Conservation (phyloP, 2,113 vertebrate genomes). For the Pterophyllum scalare region DNA sequence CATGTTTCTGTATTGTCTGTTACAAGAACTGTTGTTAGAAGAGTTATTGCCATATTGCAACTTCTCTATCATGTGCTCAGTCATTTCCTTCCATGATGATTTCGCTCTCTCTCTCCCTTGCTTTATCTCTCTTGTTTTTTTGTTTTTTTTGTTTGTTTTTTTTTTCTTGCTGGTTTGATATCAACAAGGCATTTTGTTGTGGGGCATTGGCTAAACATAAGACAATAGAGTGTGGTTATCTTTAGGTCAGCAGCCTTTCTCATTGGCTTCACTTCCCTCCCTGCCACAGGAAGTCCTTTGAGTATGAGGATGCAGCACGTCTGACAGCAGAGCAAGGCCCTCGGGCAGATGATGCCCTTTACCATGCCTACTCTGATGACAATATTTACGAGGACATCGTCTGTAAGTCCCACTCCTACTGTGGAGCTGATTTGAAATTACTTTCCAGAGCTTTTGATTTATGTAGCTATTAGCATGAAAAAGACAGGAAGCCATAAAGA, state of each 20-base stretch:
- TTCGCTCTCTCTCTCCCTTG: neutral
- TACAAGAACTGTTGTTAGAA: neutral
- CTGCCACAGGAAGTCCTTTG: slow-evolving; percentile 93
- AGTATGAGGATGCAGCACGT: slow-evolving; percentile 93
- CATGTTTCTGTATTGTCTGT: neutral
- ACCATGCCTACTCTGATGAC: slow-evolving; percentile 91
- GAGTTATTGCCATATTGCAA: neutral
- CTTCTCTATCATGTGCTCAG: neutral
- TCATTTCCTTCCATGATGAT: slow-evolving; percentile 22
- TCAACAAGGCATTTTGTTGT: slow-evolving; percentile 17
- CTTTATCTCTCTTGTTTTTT: neutral
- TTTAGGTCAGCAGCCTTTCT: slow-evolving; percentile 40
- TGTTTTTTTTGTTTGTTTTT: neutral
- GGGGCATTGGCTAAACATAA: neutral
- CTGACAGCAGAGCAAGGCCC: slow-evolving; percentile 80
- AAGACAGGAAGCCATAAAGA: slow-evolving; percentile 27
- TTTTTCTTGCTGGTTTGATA: slow-evolving; percentile 10
- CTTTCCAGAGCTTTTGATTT: neutral
- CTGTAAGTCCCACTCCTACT: slow-evolving; percentile 82
- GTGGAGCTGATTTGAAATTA: neutral
- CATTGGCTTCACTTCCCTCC: slow-evolving; percentile 29
- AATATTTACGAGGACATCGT: slow-evolving; percentile 97
- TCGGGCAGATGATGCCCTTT: slow-evolving; percentile 79
- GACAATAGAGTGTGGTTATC: slow-evolving; percentile 13
- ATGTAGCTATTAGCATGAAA: neutral